Base-by-base conservation (phyloP, 2,888 invertebrate genomes). In the Nomada lathburiana region DNA sequence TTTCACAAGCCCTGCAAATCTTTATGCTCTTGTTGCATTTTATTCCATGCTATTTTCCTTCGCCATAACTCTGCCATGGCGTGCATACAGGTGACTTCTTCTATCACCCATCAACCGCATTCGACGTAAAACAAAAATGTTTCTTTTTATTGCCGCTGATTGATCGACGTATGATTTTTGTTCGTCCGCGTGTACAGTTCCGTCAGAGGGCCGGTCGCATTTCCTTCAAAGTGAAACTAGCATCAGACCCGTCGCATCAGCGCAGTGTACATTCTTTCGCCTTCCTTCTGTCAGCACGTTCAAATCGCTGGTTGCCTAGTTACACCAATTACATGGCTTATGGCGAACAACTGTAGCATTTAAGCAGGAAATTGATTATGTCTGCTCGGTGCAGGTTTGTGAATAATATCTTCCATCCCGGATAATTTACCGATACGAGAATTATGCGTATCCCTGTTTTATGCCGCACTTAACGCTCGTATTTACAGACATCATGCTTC, bases 81-180 rank as follows among this genome's bases (percentile, higher is more conserved):
- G 36, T 36, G 0, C 36, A 18, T 5, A 50, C 42, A 44, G 29
- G 23, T 50, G 67, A 57, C 18, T 71, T 60, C 16, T 20, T 52
- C 60, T 52, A 60, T 71, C 36, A 42, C 26, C 52, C 26, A 20
- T 13, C 67, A 16, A 29, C 55, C 36, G 55, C 55, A 16, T n/a
- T 0, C 50, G 20, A 50, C 42, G 44, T 20, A 63, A 42, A 16
- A 55, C 10, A 59, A 62, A 16, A 47, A 44, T 26, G 3, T 20
- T 20, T 23, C 63, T 63, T 36, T 72, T 47, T 47, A 63, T 55
- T 59, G 63, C 55, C 59, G 44, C 57, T 69, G 69, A 64, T 69
- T 73, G 68, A 78, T 69, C 57, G 80, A 64, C 47, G 67, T 36
- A 47, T 42, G 13, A 76, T 23, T 50, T 42, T 63, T 59, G 13